Evolutionary conservation across 2,113 vertebrate species (phyloP), one percentile per base, ranked within the genome.

Genomic region (Apeltes quadracus): DNA sequence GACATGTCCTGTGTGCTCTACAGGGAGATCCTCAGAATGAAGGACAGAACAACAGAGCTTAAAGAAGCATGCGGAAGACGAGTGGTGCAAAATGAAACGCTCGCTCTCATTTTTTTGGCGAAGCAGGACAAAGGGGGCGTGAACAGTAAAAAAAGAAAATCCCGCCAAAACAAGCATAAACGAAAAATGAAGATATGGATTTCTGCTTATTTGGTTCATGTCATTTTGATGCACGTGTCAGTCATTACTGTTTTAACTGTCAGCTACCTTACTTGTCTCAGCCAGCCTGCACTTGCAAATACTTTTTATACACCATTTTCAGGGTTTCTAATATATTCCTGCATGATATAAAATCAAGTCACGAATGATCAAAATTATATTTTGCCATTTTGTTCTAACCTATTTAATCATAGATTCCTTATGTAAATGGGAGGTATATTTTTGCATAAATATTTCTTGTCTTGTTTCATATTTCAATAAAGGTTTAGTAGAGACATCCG

Each of bases 351-450:
- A 75, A 71, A 75, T 61, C 13, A 69, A 59, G 22, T 72, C 25
- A 65, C 44, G 66, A 76, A 76, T 78, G 63, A 76, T 80, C 39
- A 63, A 55, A 82, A 78, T 81, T 90, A 2, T 69, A 72, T 44
- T 79, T 76, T 67, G 50, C 22, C 34, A 48, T 78, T 79, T 65
- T 87, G 72, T 85, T 87, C 62, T 86, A 81, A 84, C 61, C 72
- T 89, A 89, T 90, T 92, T 89, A 82, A 89, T 87, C 84, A 73
- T 72, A 85, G 85, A 90, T 85, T 87, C 68, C 69, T 79, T 67
- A 65, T 84, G 51, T 76, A 83, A 68, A 84, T 85, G 79, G 72
- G 75, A 68, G 76, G 75, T 92, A 86, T 91, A 90, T 91, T 90
- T 92, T 91, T 91, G 76, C 86, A 88, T 81, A 88, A 87, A 70